Base-by-base conservation (phyloP, 1,140 invertebrate genomes). In the Drosophila gunungcola region DNA sequence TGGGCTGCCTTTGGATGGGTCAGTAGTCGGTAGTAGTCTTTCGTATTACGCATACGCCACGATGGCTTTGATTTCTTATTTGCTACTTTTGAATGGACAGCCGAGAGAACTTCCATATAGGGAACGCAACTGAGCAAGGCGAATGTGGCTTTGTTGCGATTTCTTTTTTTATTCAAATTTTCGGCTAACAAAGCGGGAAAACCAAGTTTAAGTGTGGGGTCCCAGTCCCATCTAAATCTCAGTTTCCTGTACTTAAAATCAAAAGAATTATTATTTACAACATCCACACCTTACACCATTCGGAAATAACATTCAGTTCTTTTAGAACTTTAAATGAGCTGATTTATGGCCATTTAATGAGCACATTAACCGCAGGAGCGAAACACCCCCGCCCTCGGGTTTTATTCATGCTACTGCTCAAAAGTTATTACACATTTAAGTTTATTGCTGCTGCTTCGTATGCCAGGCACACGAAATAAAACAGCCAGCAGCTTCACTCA, bases 301-400 rank as follows among this genome's bases (percentile, higher is more conserved):
- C 77, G 65, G 46, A 57, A 36, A 29, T 39, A 52, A 39, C 55
- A 63, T 54, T 48, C 61, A 69, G 34, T 54, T 46, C 52, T 65
- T 58, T 13, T 11, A 6, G 36, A 73, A 63, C 73, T 74, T 80
- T 89, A 84, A 89, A 90, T 89, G 64, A 78, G 48, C 85, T 89
- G 85, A 89, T 89, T 89, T 89, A 89, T 84, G 80, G 80, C 55
- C 45, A 78, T 90, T 89, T 89, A 80, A 89, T 89, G 84, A 79
- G 80, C 73, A 42, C 77, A 88, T 88, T 86, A 75, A 73, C 43
- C 76, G 61, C 41, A 43, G 73, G 27, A 46, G 13, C 48, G 29
- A 32, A 32, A 34, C 54, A 12, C 16, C 36, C 13, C 53, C 42
- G 41, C 39, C 43, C 32, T 38, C 6, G 13, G 10, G 36, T 29